Evolutionary conservation across 2,888 invertebrate genomes (phyloP).

Genomic region (Diadegma fenestrale): DNA sequence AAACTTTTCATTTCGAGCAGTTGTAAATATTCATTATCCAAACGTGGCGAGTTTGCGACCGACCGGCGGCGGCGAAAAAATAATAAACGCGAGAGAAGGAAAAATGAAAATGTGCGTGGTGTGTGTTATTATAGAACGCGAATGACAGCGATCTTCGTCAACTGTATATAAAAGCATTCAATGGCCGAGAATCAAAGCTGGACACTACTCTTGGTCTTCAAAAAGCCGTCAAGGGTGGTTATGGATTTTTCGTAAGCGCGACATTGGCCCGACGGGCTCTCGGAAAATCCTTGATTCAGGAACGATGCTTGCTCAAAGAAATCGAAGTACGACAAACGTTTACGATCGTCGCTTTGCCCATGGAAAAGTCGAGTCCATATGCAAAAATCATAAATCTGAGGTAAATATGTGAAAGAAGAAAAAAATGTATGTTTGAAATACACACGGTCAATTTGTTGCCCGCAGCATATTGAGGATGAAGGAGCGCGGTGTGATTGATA

Average conservation of each 20-base stretch:
- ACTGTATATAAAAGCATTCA: slow-evolving; percentile 85
- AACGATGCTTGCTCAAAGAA: slow-evolving; percentile 87
- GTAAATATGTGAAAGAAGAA: too few species aligned
- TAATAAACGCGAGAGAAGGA: too few species aligned
- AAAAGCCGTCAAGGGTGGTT: slow-evolving; percentile 86
- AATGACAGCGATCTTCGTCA: slow-evolving; percentile 86
- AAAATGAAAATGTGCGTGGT: background rate
- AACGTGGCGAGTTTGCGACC: too few species aligned
- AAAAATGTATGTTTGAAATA: too few species aligned
- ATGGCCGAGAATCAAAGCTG: slow-evolving; percentile 79
- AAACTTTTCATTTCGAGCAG: background rate
- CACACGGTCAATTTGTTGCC: too few species aligned
- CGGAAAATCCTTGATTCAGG: slow-evolving; percentile 82
- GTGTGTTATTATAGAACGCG: slow-evolving; percentile 85
- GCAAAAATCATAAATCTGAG: slow-evolving; percentile 87
- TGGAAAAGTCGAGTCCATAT: slow-evolving; percentile 87
- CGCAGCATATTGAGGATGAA: slow-evolving; percentile 83
- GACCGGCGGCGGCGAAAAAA: background rate
- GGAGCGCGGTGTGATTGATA: slow-evolving; percentile 82
- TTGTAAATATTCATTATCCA: background rate
- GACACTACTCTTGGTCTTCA: slow-evolving; percentile 85
- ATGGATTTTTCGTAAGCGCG: slow-evolving; percentile 89
- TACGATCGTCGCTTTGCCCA: slow-evolving; percentile 87
- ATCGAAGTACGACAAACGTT: slow-evolving; percentile 87
- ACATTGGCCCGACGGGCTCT: slow-evolving; percentile 87